Percentiles rank a stretch among this genome's conserved stretches.
These are phyloP conservation scores for Helogale parvula DNA, from an alignment of 2,113 vertebrate species.

Conservation along the genomic window DNA sequence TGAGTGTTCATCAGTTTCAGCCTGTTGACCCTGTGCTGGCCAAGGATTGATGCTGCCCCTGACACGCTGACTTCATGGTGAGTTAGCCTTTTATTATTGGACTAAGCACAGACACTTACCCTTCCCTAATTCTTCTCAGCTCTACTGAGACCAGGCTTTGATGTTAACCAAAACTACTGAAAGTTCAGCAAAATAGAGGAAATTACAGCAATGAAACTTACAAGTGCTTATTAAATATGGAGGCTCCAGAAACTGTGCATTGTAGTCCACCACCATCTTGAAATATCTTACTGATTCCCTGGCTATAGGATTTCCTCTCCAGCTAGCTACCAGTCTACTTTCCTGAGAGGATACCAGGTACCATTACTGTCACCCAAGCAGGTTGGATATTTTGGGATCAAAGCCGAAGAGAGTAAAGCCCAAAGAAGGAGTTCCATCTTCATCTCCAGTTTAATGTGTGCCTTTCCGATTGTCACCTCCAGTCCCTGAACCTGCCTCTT, in stretches of 20 bases:
- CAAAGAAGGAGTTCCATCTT: background rate
- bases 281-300: background rate
- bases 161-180: background rate
- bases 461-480: background rate
- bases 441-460: background rate
- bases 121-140: background rate
- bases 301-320: background rate
- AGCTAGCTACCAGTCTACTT: background rate
- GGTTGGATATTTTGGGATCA: background rate
- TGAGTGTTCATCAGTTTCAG: background rate
- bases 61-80: background rate
- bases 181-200: conserved; percentile 2
- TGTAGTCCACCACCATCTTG: background rate
- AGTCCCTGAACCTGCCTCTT: background rate
- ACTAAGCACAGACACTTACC: background rate
- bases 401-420: background rate
- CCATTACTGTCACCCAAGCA: background rate
- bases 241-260: background rate
- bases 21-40: background rate
- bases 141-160: background rate
- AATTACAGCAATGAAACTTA: background rate
- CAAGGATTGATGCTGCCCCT: background rate
- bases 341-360: background rate
- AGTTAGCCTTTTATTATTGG: background rate
- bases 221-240: background rate